Conservation (phyloP, 2,113 vertebrate genomes). For the Camelus bactrianus region DNA sequence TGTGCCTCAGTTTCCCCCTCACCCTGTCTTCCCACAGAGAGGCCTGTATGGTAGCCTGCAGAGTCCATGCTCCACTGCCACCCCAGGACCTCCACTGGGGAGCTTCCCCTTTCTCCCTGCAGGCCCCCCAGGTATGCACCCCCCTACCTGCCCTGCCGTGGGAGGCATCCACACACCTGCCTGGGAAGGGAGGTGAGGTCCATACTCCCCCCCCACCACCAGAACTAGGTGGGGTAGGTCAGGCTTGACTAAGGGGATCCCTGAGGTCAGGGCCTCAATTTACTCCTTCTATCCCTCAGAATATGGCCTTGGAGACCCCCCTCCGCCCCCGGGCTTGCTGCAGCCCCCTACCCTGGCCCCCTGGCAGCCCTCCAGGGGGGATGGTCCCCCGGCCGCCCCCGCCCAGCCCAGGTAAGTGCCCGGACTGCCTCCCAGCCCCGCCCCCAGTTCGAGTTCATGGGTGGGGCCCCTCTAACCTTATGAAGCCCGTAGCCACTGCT, state of each 20-base stretch:
- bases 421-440: accelerated
- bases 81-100: slow-evolving; percentile 88
- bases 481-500: neutral
- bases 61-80: slow-evolving; percentile 86
- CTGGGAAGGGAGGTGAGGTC: neutral
- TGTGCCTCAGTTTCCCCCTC: accelerated
- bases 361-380: slow-evolving; percentile 88
- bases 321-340: slow-evolving; percentile 86
- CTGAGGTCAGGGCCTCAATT: accelerated
- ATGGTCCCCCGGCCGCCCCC: slow-evolving; percentile 65
- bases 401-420: slow-evolving; percentile 51
- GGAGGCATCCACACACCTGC: neutral
- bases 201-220: neutral
- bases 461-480: neutral
- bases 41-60: slow-evolving; percentile 91
- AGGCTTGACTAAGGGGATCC: neutral
- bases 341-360: slow-evolving; percentile 88
- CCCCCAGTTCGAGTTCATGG: neutral
- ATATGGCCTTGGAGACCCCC: slow-evolving; percentile 84
- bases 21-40: slow-evolving; percentile 83
- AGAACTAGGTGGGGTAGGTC: neutral
- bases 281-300: slow-evolving; percentile 81
- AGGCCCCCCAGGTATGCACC: slow-evolving; percentile 86
- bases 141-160: neutral
- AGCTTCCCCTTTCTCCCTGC: slow-evolving; percentile 88